These are phyloP conservation scores for Potamarius usumacintae DNA, from an alignment of 2,113 vertebrate species.

Conservation along the genomic window DNA sequence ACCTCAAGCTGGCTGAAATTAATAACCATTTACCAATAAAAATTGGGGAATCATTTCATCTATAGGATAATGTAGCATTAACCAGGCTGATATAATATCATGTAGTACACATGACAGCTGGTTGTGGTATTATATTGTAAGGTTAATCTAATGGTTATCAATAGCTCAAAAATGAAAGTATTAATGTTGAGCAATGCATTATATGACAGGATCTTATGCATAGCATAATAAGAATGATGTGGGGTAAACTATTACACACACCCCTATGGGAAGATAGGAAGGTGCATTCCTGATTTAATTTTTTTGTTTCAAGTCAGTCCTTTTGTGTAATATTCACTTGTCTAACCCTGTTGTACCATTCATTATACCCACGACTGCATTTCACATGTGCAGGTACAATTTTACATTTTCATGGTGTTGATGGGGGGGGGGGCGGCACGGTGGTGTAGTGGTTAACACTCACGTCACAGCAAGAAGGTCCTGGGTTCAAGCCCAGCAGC, in stretches of 20 bases:
- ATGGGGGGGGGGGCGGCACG: too few species aligned
- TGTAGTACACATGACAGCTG: neutral
- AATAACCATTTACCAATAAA: too few species aligned
- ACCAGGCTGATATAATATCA: neutral
- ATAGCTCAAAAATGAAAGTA: neutral
- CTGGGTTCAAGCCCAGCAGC: too few species aligned
- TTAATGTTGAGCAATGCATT: neutral
- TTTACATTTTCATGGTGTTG: too few species aligned
- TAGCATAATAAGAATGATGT: neutral
- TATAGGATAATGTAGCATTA: neutral
- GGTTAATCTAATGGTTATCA: neutral
- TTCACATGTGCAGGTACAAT: neutral
- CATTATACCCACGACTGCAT: neutral
- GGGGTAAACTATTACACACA: neutral
- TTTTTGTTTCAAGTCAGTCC: neutral
- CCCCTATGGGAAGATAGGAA: neutral
- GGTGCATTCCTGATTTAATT: neutral
- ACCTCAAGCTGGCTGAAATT: neutral
- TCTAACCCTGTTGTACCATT: neutral
- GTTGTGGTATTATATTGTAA: neutral
- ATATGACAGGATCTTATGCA: neutral
- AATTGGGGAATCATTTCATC: too few species aligned
- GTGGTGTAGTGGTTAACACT: neutral
- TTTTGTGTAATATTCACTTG: neutral
- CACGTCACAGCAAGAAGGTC: too few species aligned